phyloP scores from a whole-genome alignment of 2,113 vertebrate species.

The Grantiella picta region DNA sequence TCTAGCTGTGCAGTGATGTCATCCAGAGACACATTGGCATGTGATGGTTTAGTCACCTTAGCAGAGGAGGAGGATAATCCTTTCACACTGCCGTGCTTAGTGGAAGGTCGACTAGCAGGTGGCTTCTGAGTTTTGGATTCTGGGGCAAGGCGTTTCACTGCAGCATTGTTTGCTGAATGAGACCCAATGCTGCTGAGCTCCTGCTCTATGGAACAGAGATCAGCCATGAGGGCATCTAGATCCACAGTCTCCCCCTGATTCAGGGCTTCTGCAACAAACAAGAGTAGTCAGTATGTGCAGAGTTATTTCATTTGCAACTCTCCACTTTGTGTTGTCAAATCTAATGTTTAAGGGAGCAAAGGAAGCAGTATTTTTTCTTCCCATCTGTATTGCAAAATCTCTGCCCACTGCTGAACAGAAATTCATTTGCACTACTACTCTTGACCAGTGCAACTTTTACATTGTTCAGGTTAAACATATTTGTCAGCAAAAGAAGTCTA shows the following conservation, averaged over 20 bases:
- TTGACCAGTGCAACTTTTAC: not conserved
- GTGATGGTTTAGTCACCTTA: slow-evolving; percentile 69
- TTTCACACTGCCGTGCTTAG: slow-evolving; percentile 82
- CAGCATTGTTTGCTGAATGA: slow-evolving; percentile 81
- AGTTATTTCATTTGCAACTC: not conserved
- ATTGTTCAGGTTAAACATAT: not conserved
- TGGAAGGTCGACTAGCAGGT: slow-evolving; percentile 73
- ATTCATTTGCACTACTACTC: not conserved
- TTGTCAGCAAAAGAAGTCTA: not conserved
- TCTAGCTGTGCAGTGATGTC: slow-evolving; percentile 98
- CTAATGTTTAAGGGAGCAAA: not conserved
- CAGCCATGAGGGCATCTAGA: slow-evolving; percentile 97
- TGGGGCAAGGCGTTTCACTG: slow-evolving; percentile 73
- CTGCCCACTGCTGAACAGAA: not conserved
- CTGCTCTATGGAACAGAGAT: slow-evolving; percentile 97
- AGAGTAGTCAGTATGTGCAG: not conserved
- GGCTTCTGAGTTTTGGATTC: slow-evolving; percentile 82
- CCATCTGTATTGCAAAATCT: not conserved
- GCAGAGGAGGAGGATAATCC: slow-evolving; percentile 70
- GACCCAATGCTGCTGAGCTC: slow-evolving; percentile 90
- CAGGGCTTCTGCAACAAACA: slow-evolving; percentile 87
- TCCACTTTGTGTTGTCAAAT: not conserved
- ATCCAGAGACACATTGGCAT: slow-evolving; percentile 90
- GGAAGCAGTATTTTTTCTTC: not conserved
- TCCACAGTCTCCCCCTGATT: slow-evolving; percentile 96